Conservation (phyloP, 2,797 vertebrate genomes). For the Sebastes matsubarae region DNA sequence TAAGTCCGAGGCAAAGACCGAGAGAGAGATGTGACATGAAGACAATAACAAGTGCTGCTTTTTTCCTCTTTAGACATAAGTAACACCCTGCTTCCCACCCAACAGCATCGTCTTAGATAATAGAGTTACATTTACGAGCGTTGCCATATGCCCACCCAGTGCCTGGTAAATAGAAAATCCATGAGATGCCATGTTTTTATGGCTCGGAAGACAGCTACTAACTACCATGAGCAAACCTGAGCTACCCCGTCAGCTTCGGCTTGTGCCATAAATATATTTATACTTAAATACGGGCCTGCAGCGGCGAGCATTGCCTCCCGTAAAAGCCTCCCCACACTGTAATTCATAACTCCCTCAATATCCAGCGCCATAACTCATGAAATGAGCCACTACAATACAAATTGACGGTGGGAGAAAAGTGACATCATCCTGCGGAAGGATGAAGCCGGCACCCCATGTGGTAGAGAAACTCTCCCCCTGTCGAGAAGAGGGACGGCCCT, state of each 20-base stretch:
- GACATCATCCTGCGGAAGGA: conserved; percentile 82
- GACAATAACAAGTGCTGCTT: conserved; percentile 58
- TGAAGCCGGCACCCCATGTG: conserved; percentile 49
- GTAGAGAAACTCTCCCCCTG: conserved; percentile 29
- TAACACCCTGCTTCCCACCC: conserved; percentile 63
- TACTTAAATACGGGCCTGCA: conserved; percentile 71
- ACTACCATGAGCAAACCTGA: conserved; percentile 63
- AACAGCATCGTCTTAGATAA: conserved; percentile 68
- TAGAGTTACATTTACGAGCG: conserved; percentile 72
- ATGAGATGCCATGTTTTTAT: conserved; percentile 75
- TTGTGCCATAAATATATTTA: conserved; percentile 69
- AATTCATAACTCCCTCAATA: conserved; percentile 73
- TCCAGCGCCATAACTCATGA: conserved; percentile 64
- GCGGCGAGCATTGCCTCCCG: conserved; percentile 55
- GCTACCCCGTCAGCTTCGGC: conserved; percentile 55
- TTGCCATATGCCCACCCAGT: conserved; percentile 73
- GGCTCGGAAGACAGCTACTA: conserved; percentile 66
- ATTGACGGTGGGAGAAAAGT: conserved; percentile 58
- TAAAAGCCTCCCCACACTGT: conserved; percentile 64
- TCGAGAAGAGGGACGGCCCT: conserved; percentile 44
- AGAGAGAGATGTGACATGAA: conserved; percentile 54
- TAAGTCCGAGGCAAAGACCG: conserved; percentile 56
- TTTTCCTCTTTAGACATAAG: conserved; percentile 62
- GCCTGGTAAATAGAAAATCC: conserved; percentile 77
- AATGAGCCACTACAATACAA: conserved; percentile 56